Evolutionary conservation across 2,797 vertebrate species (phyloP).

Genomic region (Adrianichthys oophorus): DNA sequence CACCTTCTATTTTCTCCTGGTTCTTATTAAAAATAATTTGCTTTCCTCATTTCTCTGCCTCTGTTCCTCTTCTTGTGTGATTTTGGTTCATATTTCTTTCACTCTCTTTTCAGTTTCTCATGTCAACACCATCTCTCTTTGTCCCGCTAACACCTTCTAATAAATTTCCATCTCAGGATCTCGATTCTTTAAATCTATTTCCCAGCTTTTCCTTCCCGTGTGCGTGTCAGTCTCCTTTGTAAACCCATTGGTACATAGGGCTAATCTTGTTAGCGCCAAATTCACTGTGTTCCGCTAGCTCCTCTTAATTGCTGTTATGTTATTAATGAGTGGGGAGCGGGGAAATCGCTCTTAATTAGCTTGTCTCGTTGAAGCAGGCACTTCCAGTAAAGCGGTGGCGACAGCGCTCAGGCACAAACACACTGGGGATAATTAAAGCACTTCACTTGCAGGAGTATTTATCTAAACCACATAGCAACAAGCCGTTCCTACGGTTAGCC

Average conservation of each 20-base stretch:
- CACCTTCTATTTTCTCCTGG: constrained; percentile 5
- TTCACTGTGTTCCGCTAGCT: constrained; percentile 86
- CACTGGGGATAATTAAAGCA: constrained; percentile 92
- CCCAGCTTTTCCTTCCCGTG: constrained; percentile 10
- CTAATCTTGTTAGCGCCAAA: constrained; percentile 85
- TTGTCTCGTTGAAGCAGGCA: constrained; percentile 91
- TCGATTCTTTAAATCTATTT: constrained; percentile 27
- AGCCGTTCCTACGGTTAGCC: constrained; percentile 86
- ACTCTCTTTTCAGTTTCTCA: constrained; percentile 19
- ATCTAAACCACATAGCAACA: constrained; percentile 91
- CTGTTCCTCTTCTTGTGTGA: constrained; percentile 4
- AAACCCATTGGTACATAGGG: constrained; percentile 73
- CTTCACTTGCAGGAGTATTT: constrained; percentile 94
- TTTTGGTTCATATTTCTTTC: constrained; percentile 11
- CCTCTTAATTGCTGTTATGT: constrained; percentile 95
- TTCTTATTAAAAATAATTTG: constrained; percentile 22
- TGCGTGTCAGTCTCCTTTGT: constrained; percentile 31
- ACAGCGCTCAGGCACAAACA: constrained; percentile 66
- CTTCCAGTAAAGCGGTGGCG: constrained; percentile 82
- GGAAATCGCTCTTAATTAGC: constrained; percentile 98
- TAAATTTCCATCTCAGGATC: constrained; percentile 30
- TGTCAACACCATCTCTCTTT: constrained; percentile 16
- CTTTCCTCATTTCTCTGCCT: constrained; percentile 13
- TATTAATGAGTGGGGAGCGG: constrained; percentile 95
- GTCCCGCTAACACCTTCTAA: constrained; percentile 40